Evolutionary conservation across 2,888 invertebrate species (phyloP), one percentile per base, ranked within the genome.

Genomic region (Conus canariensis): DNA sequence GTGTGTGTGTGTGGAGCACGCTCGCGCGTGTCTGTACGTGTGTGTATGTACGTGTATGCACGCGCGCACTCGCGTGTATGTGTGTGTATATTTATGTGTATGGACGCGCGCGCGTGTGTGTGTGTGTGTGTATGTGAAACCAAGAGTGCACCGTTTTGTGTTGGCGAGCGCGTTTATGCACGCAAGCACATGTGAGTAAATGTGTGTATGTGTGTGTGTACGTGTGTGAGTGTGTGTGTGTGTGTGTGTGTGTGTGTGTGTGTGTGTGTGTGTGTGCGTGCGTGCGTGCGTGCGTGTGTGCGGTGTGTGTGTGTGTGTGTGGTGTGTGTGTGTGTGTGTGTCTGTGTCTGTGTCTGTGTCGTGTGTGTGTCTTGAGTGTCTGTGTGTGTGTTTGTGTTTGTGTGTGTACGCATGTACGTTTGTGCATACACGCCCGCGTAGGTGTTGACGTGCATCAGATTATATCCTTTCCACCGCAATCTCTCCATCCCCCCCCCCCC

Each of bases 141-240:
- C 8, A 74, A 22, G 74, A 22, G 22, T 74, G 22, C 22, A 1
- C 22, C 1, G 8, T 9, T 22, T 19, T 74, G n/a, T n/a, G 22
- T 74, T 14, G 16, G 22, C 22, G 74, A 22, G 22, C 22, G 74
- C 8, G 16, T 74, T 12, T 10, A n/a, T 74, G 74, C 22, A n/a
- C 22, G 74, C 22, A 22, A 19, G 74, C 22, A n/a, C 22, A 22
- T 74, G 22, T 74, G 1, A 30, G 45, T 83, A 12, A 30, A n/a
- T 83, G 56, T 30, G 25, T 90, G 85, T 88, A 70, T 89, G 83
- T 88, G 83, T 88, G 83, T 88, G 88, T 89, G 80, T 60, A 16
- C 83, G 45, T 80, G 83, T 56, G 56, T 83, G 45, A 0, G 58
- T 45, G 45, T 45, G 83, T 30, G 10, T 83, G 58, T 83, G 45